Conservation (phyloP, 2,113 vertebrate species). For the Calidris pugnax region DNA sequence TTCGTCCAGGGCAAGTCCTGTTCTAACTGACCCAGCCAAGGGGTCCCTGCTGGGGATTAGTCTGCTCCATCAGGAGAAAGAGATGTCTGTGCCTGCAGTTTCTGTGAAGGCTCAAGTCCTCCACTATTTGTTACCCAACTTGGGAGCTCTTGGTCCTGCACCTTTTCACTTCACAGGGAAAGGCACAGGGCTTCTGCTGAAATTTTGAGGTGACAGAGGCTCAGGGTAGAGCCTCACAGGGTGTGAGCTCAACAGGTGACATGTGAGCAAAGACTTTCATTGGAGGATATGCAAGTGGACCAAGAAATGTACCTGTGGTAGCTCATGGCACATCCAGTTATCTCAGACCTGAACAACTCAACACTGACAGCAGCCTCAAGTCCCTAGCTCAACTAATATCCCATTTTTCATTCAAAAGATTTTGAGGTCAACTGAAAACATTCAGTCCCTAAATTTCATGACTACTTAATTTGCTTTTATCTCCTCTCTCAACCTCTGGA, state of each 20-base stretch:
- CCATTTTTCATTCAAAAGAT: not conserved
- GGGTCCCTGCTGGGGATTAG: not conserved
- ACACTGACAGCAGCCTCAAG: not conserved
- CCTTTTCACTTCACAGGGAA: not conserved
- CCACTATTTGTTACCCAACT: not conserved
- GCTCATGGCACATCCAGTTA: not conserved
- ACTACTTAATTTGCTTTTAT: not conserved
- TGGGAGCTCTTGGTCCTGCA: not conserved
- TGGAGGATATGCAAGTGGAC: fast-evolving
- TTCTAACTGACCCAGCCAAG: not conserved
- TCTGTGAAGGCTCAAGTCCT: not conserved
- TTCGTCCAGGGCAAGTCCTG: fast-evolving
- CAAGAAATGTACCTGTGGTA: fast-evolving
- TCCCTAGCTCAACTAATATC: not conserved
- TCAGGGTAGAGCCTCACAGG: not conserved
- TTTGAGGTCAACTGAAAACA: not conserved
- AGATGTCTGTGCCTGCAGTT: fast-evolving
- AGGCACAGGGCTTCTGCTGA: not conserved
- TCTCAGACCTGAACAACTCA: not conserved
- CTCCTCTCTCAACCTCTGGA: not conserved
- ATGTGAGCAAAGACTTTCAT: not conserved
- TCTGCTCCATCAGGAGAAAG: not conserved
- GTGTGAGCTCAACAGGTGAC: not conserved
- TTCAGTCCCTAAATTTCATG: not conserved
- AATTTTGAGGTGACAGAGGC: not conserved